A percentile compares a stretch with the other conserved stretches of the same genome.
Conservation (phyloP, 2,797 vertebrate species). For the Mionectes olivaceus region DNA sequence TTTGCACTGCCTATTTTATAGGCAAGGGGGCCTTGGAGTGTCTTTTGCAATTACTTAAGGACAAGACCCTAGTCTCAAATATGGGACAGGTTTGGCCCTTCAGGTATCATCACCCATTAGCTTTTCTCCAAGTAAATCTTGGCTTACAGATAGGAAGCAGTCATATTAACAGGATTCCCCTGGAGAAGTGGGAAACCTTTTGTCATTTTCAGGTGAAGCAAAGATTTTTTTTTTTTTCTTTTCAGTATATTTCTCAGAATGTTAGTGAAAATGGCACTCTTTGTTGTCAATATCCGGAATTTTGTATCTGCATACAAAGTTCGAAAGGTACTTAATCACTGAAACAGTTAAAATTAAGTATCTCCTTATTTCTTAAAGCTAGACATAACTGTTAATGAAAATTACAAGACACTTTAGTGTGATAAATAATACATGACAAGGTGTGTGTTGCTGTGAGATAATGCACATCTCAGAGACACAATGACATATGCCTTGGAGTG, state of each 20-base stretch:
- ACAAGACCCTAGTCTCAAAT: not conserved
- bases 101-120: not conserved
- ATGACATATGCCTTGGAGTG: conserved; percentile 12
- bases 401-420: conserved; percentile 26
- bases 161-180: not conserved
- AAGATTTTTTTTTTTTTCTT: not conserved
- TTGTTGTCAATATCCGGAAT: not conserved
- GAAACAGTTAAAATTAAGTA: conserved; percentile 2
- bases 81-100: not conserved
- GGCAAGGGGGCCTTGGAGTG: not conserved
- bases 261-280: not conserved
- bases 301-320: not conserved
- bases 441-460: conserved; percentile 50
- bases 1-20: not conserved
- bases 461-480: not conserved
- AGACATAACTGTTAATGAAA: conserved; percentile 51
- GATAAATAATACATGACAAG: conserved; percentile 66
- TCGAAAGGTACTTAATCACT: not conserved
- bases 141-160: not conserved
- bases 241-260: not conserved
- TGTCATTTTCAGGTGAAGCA: not conserved
- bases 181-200: not conserved
- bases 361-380: conserved; percentile 14
- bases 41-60: not conserved
- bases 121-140: not conserved